A percentile compares a stretch with the other conserved stretches of the same genome.
Evolutionary conservation across 1,140 invertebrate genomes (phyloP).

Genomic region (Drosophila rufa): DNA sequence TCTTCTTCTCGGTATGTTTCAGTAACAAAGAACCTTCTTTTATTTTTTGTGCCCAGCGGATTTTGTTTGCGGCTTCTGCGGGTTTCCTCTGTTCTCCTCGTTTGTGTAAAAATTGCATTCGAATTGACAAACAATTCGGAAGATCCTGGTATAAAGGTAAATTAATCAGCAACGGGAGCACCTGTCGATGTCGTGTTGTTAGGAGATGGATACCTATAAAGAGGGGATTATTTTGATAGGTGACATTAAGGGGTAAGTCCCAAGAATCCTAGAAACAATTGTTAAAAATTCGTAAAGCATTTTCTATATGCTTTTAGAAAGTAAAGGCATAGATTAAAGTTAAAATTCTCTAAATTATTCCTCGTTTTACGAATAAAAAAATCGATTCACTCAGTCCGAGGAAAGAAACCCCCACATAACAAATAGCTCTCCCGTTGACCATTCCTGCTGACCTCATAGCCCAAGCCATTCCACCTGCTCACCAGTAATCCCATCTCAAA

Average conservation of each 20-base stretch:
- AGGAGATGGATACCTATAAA: background rate
- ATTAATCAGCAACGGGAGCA: slow-evolving; percentile 32
- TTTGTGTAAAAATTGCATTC: slow-evolving; percentile 46
- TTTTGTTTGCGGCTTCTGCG: slow-evolving; percentile 56
- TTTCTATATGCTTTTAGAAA: background rate
- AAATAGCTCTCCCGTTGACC: slow-evolving; percentile 1
- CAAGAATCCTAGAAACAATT: background rate
- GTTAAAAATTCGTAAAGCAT: background rate
- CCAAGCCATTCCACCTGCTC: slow-evolving; percentile 29
- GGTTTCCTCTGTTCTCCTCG: slow-evolving; percentile 34
- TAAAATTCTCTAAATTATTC: no score
- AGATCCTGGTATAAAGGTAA: slow-evolving; percentile 14
- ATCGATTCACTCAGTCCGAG: no score
- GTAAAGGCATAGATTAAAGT: no score
- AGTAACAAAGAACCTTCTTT: slow-evolving; percentile 50
- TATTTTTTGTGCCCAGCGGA: slow-evolving; percentile 36
- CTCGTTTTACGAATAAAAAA: no score
- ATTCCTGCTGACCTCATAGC: slow-evolving; percentile 44
- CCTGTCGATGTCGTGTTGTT: slow-evolving; percentile 38
- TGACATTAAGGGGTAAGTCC: background rate
- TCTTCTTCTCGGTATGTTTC: slow-evolving; percentile 17
- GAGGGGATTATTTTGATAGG: slow-evolving; percentile 7
- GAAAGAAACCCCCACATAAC: background rate
- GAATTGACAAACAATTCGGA: slow-evolving; percentile 56
- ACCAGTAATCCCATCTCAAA: slow-evolving; percentile 10